Conservation (phyloP, 1,140 invertebrate species). For the Drosophila triauraria region DNA sequence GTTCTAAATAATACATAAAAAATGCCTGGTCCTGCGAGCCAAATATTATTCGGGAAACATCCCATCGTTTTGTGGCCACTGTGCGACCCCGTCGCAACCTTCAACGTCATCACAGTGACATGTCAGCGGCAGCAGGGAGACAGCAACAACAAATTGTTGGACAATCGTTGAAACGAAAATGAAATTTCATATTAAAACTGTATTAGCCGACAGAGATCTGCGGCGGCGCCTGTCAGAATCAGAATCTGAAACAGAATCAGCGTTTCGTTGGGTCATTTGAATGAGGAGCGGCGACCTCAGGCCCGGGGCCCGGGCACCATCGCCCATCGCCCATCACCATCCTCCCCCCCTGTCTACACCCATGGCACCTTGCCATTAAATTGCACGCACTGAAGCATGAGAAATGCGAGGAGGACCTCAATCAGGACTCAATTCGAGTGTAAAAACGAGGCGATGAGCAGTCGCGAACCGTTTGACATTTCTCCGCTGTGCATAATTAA, state of each 20-base stretch:
- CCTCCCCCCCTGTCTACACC: background rate
- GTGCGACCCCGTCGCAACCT: slow-evolving; percentile 46
- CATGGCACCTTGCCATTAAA: slow-evolving; percentile 50
- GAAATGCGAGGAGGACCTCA: slow-evolving; percentile 64
- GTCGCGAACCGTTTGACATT: slow-evolving; percentile 73
- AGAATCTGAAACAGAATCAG: slow-evolving; percentile 58
- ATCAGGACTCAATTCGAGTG: slow-evolving; percentile 77
- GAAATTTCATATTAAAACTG: slow-evolving; percentile 78
- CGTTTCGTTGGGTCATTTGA: slow-evolving; percentile 73
- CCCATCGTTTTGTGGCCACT: slow-evolving; percentile 27
- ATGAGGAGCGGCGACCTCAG: slow-evolving; percentile 51
- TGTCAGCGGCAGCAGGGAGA: slow-evolving; percentile 58
- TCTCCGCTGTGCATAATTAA: slow-evolving; percentile 77
- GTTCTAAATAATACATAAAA: too few species aligned
- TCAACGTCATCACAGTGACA: slow-evolving; percentile 54
- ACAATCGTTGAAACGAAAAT: slow-evolving; percentile 58
- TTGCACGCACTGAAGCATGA: slow-evolving; percentile 76
- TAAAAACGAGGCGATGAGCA: slow-evolving; percentile 69
- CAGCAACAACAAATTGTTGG: slow-evolving; percentile 56
- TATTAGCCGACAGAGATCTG: slow-evolving; percentile 57
- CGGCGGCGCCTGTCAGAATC: slow-evolving; percentile 68
- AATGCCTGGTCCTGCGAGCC: too few species aligned
- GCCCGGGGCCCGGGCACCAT: too few species aligned
- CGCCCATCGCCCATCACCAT: background rate
- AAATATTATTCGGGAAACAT: too few species aligned